Conservation (phyloP, 2,888 invertebrate species). For the Dasypogon diadema region DNA sequence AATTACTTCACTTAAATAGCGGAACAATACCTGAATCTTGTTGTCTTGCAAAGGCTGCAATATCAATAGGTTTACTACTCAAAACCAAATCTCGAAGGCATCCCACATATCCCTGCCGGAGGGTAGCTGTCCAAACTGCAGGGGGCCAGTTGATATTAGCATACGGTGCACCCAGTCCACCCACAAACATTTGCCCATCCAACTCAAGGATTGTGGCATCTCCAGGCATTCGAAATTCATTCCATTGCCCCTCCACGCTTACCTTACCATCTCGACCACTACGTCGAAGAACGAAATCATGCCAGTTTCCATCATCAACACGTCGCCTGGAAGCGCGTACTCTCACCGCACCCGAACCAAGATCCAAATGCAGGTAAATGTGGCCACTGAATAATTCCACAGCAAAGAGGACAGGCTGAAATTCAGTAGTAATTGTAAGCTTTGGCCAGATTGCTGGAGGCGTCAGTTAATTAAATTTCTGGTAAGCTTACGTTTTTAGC, state of each 20-base stretch:
- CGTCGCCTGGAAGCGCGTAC: conserved; percentile 84
- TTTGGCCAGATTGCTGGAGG: not conserved
- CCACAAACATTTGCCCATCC: conserved; percentile 89
- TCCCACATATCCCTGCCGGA: conserved; percentile 93
- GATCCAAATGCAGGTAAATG: conserved; percentile 90
- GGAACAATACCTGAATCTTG: conserved; percentile 83
- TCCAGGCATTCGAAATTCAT: conserved; percentile 91
- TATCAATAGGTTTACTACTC: conserved; percentile 88
- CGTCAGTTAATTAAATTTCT: not conserved
- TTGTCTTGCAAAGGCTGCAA: conserved; percentile 88
- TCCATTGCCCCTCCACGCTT: conserved; percentile 88
- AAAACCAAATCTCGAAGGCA: conserved; percentile 91
- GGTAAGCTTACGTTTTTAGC: conserved; percentile 70
- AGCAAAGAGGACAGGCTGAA: conserved; percentile 89
- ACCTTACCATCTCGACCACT: conserved; percentile 87
- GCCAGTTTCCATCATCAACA: conserved; percentile 94
- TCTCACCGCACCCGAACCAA: conserved; percentile 91
- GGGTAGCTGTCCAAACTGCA: conserved; percentile 89
- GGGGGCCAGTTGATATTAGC: conserved; percentile 83
- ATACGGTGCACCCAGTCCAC: conserved; percentile 87
- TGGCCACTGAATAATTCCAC: conserved; percentile 95
- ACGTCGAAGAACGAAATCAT: conserved; percentile 86
- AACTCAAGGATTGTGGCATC: conserved; percentile 90
- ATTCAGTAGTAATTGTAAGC: conserved; percentile 33
- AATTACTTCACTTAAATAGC: not conserved